These are phyloP conservation scores for Drosophila erecta DNA, from an alignment of 1,140 invertebrate species.

Conservation along the genomic window DNA sequence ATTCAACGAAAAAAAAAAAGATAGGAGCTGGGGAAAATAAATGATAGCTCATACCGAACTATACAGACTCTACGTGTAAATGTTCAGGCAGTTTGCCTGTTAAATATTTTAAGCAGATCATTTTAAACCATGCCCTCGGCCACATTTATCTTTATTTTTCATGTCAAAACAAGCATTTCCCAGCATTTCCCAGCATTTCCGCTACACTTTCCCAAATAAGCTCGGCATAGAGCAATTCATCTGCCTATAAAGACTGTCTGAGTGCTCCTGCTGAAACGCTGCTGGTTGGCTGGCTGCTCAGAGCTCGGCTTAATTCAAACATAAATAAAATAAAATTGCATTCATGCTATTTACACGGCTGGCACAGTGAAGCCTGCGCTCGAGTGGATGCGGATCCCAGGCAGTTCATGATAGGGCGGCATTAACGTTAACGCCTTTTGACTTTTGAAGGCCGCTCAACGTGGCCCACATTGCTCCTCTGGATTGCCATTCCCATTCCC, in stretches of 20 bases:
- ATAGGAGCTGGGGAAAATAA: background rate
- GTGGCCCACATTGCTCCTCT: conserved; percentile 44
- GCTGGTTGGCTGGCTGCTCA: conserved; percentile 30
- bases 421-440: conserved; percentile 63
- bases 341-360: conserved; percentile 45
- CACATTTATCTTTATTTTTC: conserved; percentile 40
- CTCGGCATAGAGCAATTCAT: conserved; percentile 30
- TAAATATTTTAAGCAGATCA: conserved; percentile 20
- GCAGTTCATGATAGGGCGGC: conserved; percentile 15
- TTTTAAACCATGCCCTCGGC: conserved; percentile 4
- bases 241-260: conserved; percentile 35
- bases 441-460: conserved; percentile 54
- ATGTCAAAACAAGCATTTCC: conserved; percentile 21
- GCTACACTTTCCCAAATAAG: conserved; percentile 10
- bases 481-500: background rate
- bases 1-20: conserved; percentile 18
- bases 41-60: background rate
- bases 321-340: conserved; percentile 56
- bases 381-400: conserved; percentile 8
- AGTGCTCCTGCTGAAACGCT: conserved; percentile 20
- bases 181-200: background rate
- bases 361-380: conserved; percentile 24
- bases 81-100: background rate
- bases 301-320: conserved; percentile 57
- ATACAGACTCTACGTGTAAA: conserved; percentile 6